Conservation (phyloP, 2,797 vertebrate species). For the Hephaestus fuliginosus region DNA sequence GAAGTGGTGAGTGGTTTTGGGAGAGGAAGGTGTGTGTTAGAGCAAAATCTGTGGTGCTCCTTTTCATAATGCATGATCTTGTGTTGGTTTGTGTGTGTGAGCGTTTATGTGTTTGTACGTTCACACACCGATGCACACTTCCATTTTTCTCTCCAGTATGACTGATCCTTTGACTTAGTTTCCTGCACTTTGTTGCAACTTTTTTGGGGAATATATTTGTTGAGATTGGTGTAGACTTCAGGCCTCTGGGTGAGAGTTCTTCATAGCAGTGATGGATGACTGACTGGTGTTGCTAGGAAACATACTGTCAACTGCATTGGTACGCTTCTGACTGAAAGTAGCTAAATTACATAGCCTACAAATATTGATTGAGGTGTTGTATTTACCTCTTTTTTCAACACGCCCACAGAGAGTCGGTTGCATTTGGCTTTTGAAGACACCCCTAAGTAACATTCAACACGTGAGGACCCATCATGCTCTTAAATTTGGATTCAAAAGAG, state of each 20-base stretch:
- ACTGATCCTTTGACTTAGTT: not conserved
- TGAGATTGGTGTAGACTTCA: not conserved
- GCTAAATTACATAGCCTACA: too few species aligned
- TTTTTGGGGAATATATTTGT: not conserved
- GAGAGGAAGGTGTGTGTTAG: constrained; percentile 16
- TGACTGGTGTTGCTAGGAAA: not conserved
- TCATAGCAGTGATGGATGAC: not conserved
- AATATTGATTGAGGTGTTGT: too few species aligned
- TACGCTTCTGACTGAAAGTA: too few species aligned
- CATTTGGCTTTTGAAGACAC: not conserved
- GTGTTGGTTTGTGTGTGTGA: not conserved
- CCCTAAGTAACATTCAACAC: not conserved
- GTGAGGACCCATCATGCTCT: not conserved
- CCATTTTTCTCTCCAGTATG: not conserved
- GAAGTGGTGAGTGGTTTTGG: constrained; percentile 4
- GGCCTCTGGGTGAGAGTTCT: not conserved
- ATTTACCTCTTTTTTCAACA: not conserved
- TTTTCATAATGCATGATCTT: constrained; percentile 22
- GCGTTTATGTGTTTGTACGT: not conserved
- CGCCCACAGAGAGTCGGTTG: not conserved
- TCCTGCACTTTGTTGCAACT: not conserved
- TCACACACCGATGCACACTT: not conserved
- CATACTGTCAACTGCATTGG: too few species aligned
- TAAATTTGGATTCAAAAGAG: not conserved
- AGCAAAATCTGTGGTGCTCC: constrained; percentile 2